Percentiles rank a stretch among this genome's conserved stretches.
Conservation (phyloP, 2,888 invertebrate genomes). For the Agapostemon virescens region DNA sequence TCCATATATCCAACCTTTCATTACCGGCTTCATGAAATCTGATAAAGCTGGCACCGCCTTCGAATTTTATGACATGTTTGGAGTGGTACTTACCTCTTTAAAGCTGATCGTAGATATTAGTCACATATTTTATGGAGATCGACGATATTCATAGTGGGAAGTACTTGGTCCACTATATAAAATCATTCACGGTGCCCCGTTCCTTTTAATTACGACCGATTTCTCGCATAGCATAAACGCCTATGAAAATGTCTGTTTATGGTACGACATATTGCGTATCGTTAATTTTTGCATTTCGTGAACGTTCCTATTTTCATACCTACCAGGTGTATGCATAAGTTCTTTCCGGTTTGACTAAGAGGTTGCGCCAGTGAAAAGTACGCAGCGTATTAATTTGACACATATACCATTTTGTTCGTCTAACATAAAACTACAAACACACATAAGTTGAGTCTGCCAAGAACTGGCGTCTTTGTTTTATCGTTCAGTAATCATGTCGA, state of each 20-base stretch:
- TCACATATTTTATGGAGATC: slow-evolving; percentile 20
- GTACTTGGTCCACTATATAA: background rate
- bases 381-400: too few species aligned
- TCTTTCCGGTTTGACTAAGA: too few species aligned
- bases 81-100: background rate
- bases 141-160: background rate
- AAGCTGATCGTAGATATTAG: slow-evolving; percentile 10
- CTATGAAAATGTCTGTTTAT: background rate
- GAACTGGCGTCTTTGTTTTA: too few species aligned
- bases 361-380: too few species aligned
- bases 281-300: background rate
- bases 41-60: slow-evolving; percentile 4
- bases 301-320: background rate
- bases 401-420: too few species aligned
- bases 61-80: slow-evolving; percentile 26
- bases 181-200: background rate
- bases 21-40: slow-evolving; percentile 21
- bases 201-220: background rate
- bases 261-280: background rate
- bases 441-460: too few species aligned
- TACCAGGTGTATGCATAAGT: too few species aligned
- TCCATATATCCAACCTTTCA: slow-evolving; percentile 31
- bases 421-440: too few species aligned
- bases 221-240: background rate
- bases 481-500: too few species aligned